Evolutionary conservation across 37 sponge, comb jelly and placozoan genomes (phyloP), one percentile per base, ranked within the genome.

Genomic region (Petrosia ficiformis): DNA sequence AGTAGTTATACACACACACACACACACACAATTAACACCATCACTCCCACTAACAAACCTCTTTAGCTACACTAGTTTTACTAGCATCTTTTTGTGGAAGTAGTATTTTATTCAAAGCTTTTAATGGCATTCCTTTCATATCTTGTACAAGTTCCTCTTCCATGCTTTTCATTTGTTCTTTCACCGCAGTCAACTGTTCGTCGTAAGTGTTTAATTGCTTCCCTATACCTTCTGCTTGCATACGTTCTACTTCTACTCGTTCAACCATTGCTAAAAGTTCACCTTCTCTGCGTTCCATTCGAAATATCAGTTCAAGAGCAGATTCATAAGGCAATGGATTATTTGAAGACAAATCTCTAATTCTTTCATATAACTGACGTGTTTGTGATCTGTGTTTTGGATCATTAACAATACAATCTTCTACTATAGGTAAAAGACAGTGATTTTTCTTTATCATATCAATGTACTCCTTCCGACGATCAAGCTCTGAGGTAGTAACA

Each of bases 391-490:
- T 59, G 29, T 38, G 66, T 33, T 0, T 32, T 39, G 84, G 57
- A 38, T 84, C 84, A 38, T 84, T 84, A 57, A 72, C 77, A 21
- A 84, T 72, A 37, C 84, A 84, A 64, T 84, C 52, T 1, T 61
- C 19, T 0, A 71, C 63, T 31, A 84, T 71, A 2, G 42, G 52
- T 32, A 37, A 42, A 66, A 77, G 77, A n/a, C 71, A 77, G 66
- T 84, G 77, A 25, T 84, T 70, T 21, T 48, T 44, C 29, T 70
- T 60, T 39, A 84, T 70, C 38, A 72, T 39, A 29, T 70, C 72
- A 42, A 84, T 33, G 39, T 76, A 73, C 39, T 25, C 24, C 39
- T 37, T 29, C n/a, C 84, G 59, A 26, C 84, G 37, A 6, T 77
- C 84, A 14, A 65, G n/a, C 42, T 84, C 84, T 48, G 54, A 16